These are phyloP conservation scores for Epinotia demarniana DNA, from an alignment of 2,888 invertebrate genomes.

Conservation along the genomic window DNA sequence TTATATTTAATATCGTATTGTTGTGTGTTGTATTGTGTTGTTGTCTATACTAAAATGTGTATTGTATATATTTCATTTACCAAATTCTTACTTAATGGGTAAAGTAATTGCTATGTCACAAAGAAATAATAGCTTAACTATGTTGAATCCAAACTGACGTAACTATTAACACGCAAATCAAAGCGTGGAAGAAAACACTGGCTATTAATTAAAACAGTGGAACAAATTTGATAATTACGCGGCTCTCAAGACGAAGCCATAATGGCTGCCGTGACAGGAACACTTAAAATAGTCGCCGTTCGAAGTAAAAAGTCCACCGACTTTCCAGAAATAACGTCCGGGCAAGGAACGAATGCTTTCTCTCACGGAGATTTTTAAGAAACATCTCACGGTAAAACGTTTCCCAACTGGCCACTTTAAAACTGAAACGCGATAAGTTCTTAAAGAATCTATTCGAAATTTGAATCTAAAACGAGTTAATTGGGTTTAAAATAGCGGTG, in stretches of 20 bases:
- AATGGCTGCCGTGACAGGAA: conserved; percentile 54
- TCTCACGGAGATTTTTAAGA: conserved; percentile 39
- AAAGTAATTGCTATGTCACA: not conserved
- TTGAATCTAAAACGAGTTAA: not conserved
- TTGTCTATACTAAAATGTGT: no score
- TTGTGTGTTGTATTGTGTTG: not conserved
- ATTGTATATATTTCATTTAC: no score
- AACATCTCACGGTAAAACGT: conserved; percentile 37
- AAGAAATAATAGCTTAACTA: conserved; percentile 23
- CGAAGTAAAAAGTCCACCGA: conserved; percentile 60
- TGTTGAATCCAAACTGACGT: conserved; percentile 39
- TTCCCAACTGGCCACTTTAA: conserved; percentile 2
- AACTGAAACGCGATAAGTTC: conserved; percentile 10
- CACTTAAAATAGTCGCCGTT: conserved; percentile 64
- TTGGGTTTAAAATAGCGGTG: not conserved
- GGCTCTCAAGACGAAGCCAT: conserved; percentile 53
- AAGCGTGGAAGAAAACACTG: conserved; percentile 56
- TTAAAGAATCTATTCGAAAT: not conserved
- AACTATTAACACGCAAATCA: conserved; percentile 47
- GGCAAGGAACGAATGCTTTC: conserved; percentile 39
- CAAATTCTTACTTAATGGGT: not conserved
- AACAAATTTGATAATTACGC: conserved; percentile 69
- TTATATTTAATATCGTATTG: not conserved
- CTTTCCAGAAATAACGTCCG: conserved; percentile 57
- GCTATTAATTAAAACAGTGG: conserved; percentile 58